Evolutionary conservation across 2,113 vertebrate genomes (phyloP), one percentile per base, ranked within the genome.

Genomic region (Nerophis ophidion): DNA sequence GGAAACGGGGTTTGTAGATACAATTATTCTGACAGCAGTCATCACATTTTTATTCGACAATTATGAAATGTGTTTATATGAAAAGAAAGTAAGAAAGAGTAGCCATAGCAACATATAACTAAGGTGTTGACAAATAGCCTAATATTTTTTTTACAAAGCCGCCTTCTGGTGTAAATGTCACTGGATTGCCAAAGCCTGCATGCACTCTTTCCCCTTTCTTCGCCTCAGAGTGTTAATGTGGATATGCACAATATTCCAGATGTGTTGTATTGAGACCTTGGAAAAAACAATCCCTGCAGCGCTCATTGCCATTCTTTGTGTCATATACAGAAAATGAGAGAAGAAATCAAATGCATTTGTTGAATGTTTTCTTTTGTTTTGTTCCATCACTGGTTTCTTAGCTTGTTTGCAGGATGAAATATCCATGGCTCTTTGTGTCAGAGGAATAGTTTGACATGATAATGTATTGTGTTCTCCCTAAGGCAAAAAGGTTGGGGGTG

Each of bases 111-210:
- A 12, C 11, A 11, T 44, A 12, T 44, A 44, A 44, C 40, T 12
- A 8, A 44, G 40, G 40, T 44, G 11, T 12, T 3, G 40, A 44
- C 40, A 44, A 44, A 44, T 44, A 44, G 40, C 40, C 40, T 44
- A 44, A 44, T 44, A 44, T 44, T 44, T 44, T 42, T 42, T 44
- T 44, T 44, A 44, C 40, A 44, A 44, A 4, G 11, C 12, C 40
- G 11, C 40, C 40, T 44, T 44, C 12, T 44, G 10, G 40, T 60
- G 53, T 60, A 66, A 82, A 82, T 79, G 76, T 71, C 68, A 69
- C 33, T 16, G 48, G 50, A 45, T 57, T 64, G 65, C 35, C 26
- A 59, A 38, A 44, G 40, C 11, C 10, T 44, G 10, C 16, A 40
- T 13, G 48, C 75, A 66, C 52, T 66, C 61, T 77, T 75, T 67